Percentiles rank a stretch among this genome's conserved stretches.
These are phyloP conservation scores for Aramus guarauna DNA, from an alignment of 2,113 vertebrate genomes.

Conservation along the genomic window DNA sequence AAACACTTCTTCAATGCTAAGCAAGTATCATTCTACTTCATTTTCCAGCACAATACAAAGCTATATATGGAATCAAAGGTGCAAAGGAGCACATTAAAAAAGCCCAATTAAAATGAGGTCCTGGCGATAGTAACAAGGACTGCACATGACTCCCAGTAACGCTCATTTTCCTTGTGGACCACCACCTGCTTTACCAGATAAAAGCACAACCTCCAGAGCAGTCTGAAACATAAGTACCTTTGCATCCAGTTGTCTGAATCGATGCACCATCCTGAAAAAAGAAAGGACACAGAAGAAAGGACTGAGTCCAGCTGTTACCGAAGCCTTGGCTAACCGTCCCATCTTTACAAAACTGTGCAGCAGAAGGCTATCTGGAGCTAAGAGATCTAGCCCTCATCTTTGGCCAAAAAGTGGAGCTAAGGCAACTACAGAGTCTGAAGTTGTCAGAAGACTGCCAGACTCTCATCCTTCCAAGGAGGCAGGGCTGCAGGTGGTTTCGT, in stretches of 20 bases:
- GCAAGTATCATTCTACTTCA: not conserved
- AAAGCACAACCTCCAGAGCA: not conserved
- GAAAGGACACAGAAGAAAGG: not conserved
- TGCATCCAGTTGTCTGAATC: slow-evolving; percentile 74
- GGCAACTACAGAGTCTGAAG: not conserved
- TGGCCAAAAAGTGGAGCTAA: not conserved
- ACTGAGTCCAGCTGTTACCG: not conserved
- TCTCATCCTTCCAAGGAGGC: not conserved
- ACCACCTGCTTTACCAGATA: not conserved
- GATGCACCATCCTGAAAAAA: slow-evolving; percentile 69
- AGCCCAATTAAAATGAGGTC: not conserved
- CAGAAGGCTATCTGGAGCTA: not conserved
- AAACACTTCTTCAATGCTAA: not conserved
- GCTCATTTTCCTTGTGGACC: not conserved
- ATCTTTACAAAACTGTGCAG: not conserved
- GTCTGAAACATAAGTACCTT: slow-evolving; percentile 63
- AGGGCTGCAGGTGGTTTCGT: not conserved
- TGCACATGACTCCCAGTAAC: not conserved
- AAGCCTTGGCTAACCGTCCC: not conserved
- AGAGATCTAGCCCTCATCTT: not conserved
- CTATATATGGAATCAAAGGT: not conserved
- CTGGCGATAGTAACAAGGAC: not conserved
- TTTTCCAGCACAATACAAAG: not conserved
- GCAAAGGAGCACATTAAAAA: not conserved
- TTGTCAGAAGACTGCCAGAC: not conserved